These are phyloP conservation scores for Remorina albescens DNA, from an alignment of 2,797 vertebrate species.

Conservation along the genomic window DNA sequence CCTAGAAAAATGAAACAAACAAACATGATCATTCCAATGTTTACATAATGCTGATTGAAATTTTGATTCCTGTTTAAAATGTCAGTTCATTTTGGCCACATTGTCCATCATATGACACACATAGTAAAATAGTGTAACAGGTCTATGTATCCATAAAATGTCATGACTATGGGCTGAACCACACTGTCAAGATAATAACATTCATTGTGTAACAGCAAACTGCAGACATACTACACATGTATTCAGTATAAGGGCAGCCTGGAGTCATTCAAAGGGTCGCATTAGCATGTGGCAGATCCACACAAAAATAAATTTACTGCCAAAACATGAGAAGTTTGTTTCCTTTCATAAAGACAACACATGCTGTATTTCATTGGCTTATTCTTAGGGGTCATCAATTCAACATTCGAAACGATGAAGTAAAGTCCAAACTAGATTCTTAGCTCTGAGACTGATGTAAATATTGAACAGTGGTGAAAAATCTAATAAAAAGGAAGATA, in stretches of 20 bases:
- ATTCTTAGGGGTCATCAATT: not conserved
- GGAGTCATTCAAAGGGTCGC: slow-evolving; percentile 46
- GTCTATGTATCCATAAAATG: slow-evolving; percentile 7
- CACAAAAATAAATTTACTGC: not conserved
- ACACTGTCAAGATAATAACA: slow-evolving; percentile 27
- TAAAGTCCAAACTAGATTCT: not conserved
- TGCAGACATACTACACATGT: slow-evolving; percentile 16
- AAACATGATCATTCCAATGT: slow-evolving; percentile 7
- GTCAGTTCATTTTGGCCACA: slow-evolving; percentile 3
- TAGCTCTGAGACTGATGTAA: not conserved
- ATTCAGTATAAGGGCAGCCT: slow-evolving; percentile 26
- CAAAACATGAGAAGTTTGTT: slow-evolving; percentile 1
- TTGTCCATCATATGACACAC: slow-evolving; percentile 1
- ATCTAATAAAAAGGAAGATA: not conserved
- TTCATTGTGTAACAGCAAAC: slow-evolving; percentile 64
- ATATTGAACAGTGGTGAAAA: not conserved
- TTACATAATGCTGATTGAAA: slow-evolving; percentile 9
- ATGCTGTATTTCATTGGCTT: not conserved
- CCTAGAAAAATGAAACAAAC: not conserved
- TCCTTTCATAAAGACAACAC: slow-evolving; percentile 16
- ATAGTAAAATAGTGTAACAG: slow-evolving; percentile 40
- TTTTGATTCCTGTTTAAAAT: slow-evolving; percentile 1
- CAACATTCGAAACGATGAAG: slow-evolving; percentile 10
- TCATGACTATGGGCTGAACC: slow-evolving; percentile 1
- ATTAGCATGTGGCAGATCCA: slow-evolving; percentile 11